phyloP scores from a whole-genome alignment of 1,140 invertebrate genomes.

The Caenorhabditis remanei region DNA sequence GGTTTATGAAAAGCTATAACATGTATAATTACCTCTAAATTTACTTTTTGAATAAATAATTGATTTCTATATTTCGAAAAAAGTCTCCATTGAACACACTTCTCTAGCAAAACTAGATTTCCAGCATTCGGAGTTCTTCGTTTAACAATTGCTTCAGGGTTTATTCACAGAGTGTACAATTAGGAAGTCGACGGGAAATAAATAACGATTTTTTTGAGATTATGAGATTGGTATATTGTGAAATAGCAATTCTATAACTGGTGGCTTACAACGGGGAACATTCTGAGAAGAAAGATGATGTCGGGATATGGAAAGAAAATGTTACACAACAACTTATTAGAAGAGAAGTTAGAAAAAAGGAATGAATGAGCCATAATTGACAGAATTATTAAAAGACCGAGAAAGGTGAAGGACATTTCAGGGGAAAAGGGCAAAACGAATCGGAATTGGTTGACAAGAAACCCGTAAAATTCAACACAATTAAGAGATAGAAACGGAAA shows the following conservation, averaged over 20 bases:
- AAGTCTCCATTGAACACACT: no score
- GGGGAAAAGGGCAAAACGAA: background rate
- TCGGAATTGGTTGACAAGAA: conserved; percentile 34
- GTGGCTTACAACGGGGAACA: conserved; percentile 19
- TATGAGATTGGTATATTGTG: conserved; percentile 16
- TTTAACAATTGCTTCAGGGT: background rate
- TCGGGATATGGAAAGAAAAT: conserved; percentile 41
- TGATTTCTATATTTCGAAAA: no score
- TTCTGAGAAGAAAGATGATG: conserved; percentile 18
- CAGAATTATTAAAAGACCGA: background rate
- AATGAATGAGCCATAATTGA: conserved; percentile 7
- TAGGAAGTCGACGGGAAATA: background rate
- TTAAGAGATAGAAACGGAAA: conserved; percentile 17
- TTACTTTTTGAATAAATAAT: no score
- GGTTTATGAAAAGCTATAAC: no score
- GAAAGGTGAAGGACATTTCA: background rate
- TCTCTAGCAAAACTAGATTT: no score
- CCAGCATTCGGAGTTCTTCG: no score
- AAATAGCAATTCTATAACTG: conserved; percentile 16
- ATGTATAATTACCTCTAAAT: no score
- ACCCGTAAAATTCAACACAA: conserved; percentile 37
- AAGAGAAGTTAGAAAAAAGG: background rate
- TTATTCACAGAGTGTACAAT: conserved; percentile 50
- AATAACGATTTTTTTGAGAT: conserved; percentile 35
- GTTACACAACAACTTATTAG: conserved; percentile 48